These are phyloP conservation scores for Idaea straminata DNA, from an alignment of 2,888 invertebrate genomes.

Conservation along the genomic window DNA sequence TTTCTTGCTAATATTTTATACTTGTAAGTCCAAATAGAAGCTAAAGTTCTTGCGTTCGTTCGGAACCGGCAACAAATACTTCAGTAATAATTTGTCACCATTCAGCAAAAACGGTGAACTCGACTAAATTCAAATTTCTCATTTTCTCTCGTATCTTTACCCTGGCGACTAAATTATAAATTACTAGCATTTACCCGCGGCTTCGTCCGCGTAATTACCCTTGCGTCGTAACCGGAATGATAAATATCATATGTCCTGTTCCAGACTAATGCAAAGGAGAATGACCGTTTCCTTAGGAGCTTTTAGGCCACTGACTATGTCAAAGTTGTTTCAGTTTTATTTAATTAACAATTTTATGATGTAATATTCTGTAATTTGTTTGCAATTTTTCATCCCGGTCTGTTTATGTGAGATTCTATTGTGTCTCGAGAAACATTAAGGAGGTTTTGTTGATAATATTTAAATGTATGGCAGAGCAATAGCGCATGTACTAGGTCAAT, in stretches of 20 bases:
- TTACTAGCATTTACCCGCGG: neutral
- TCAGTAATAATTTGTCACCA: conserved; percentile 1
- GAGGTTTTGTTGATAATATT: too few species aligned
- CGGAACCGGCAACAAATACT: neutral
- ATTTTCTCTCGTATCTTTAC: neutral
- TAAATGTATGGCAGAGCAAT: too few species aligned
- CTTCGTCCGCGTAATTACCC: neutral
- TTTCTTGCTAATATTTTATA: too few species aligned
- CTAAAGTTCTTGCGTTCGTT: neutral
- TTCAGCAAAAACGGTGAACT: neutral
- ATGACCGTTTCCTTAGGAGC: neutral
- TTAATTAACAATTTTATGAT: too few species aligned
- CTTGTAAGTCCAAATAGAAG: too few species aligned
- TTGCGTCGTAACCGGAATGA: neutral
- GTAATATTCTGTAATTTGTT: too few species aligned
- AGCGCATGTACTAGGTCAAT: too few species aligned
- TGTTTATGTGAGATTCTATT: too few species aligned
- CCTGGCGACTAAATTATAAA: neutral
- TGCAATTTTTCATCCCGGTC: too few species aligned
- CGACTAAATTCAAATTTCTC: neutral
- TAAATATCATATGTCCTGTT: neutral
- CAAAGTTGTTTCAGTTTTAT: too few species aligned
- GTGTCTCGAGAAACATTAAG: too few species aligned
- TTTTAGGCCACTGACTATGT: neutral
- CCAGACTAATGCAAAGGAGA: neutral